Conservation (phyloP, 2,113 vertebrate genomes). For the Narcine bancroftii region DNA sequence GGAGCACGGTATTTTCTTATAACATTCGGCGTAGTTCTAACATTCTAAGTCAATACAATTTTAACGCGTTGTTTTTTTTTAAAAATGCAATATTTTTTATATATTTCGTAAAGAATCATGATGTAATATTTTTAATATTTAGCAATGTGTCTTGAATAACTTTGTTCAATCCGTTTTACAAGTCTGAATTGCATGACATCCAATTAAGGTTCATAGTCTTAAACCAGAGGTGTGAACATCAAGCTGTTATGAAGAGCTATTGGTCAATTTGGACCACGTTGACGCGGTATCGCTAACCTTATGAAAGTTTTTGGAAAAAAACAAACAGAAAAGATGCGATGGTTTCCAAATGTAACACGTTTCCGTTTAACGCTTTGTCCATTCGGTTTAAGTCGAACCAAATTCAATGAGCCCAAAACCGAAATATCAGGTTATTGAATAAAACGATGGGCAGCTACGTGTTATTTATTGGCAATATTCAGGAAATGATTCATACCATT, state of each 20-base stretch:
- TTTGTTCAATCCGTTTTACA: not conserved
- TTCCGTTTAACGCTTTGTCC: not conserved
- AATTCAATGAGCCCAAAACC: not conserved
- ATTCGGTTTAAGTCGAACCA: not conserved
- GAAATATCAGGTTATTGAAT: slow-evolving; percentile 9
- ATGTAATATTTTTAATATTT: not conserved
- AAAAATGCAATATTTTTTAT: no score
- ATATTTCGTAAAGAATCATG: no score
- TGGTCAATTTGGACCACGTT: not conserved
- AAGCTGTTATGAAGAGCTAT: not conserved
- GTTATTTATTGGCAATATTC: not conserved
- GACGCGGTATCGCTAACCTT: not conserved
- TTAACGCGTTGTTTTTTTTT: not conserved
- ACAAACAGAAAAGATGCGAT: not conserved
- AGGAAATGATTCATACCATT: not conserved
- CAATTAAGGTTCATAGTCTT: not conserved
- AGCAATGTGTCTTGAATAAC: not conserved
- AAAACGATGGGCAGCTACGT: slow-evolving; percentile 16
- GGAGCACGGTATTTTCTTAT: not conserved
- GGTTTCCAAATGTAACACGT: not conserved
- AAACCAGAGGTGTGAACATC: slow-evolving; percentile 15
- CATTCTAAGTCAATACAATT: not conserved
- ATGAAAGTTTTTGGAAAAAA: not conserved
- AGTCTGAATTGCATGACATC: not conserved
- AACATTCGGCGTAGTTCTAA: not conserved